Percentiles rank a stretch among this genome's conserved stretches.
These are phyloP conservation scores for Leptonema lineaticorne DNA, from an alignment of 1,140 invertebrate genomes.

Conservation along the genomic window DNA sequence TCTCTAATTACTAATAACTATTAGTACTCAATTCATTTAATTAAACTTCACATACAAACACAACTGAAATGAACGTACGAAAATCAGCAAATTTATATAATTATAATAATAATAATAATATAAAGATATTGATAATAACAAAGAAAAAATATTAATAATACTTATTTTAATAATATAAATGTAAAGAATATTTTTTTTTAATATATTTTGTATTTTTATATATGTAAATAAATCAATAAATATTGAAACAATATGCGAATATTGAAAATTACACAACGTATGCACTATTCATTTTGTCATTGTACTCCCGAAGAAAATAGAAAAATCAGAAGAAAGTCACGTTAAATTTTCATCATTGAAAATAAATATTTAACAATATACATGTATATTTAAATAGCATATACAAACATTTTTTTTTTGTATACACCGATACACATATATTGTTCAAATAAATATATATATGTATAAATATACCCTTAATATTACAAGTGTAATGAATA, in stretches of 20 bases:
- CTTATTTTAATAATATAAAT: slow-evolving; percentile 14
- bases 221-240: slow-evolving; percentile 8
- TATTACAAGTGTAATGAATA: no score
- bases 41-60: slow-evolving; percentile 38
- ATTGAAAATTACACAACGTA: background rate
- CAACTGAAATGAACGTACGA: slow-evolving; percentile 31
- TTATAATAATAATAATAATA: slow-evolving; percentile 4
- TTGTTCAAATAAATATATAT: no score
- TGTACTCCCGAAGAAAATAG: slow-evolving; percentile 36
- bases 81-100: no score
- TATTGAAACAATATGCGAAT: background rate
- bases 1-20: slow-evolving; percentile 54
- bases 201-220: slow-evolving; percentile 5
- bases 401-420: no score
- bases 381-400: no score
- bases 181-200: background rate
- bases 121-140: slow-evolving; percentile 2
- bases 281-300: slow-evolving; percentile 25
- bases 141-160: background rate
- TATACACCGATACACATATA: no score
- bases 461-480: no score
- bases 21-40: slow-evolving; percentile 38
- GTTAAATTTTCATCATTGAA: slow-evolving; percentile 7
- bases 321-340: slow-evolving; percentile 20
- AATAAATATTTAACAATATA: slow-evolving; percentile 33